phyloP scores from a whole-genome alignment of 2,888 invertebrate species.

The Agrotis exclamationis region DNA sequence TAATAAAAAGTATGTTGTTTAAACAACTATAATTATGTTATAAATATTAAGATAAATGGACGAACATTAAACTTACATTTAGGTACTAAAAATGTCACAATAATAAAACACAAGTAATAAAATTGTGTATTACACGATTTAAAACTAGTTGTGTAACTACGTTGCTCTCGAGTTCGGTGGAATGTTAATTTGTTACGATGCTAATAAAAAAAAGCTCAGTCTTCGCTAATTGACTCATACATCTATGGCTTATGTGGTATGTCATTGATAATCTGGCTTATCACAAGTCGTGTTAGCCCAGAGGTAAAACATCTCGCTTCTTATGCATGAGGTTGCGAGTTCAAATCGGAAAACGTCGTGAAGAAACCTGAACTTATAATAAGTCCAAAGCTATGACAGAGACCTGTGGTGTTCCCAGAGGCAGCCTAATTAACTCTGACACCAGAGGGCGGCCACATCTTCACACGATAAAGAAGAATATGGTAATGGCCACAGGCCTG shows the following conservation, averaged over 20 bases:
- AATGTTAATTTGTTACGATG: conserved; percentile 34
- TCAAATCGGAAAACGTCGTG: no score
- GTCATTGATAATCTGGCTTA: neutral
- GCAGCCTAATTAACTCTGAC: no score
- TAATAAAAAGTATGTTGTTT: neutral
- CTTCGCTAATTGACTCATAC: conserved; percentile 51
- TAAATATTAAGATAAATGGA: conserved; percentile 7
- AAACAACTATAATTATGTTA: no score
- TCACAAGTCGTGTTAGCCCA: no score
- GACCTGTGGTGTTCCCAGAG: no score
- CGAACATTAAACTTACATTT: conserved; percentile 17
- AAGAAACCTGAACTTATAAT: no score
- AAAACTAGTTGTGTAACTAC: conserved; percentile 13
- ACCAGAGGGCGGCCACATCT: no score
- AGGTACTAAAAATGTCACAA: conserved; percentile 7
- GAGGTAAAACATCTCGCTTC: no score
- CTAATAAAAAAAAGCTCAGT: conserved; percentile 58
- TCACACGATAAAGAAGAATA: no score
- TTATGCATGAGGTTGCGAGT: no score
- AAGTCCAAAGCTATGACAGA: no score
- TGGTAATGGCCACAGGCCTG: no score
- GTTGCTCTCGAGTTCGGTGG: conserved; percentile 54
- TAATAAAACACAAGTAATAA: conserved; percentile 15
- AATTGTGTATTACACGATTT: neutral
- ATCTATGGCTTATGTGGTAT: conserved; percentile 43